Conservation (phyloP, 2,797 vertebrate species). For the Falco naumanni region DNA sequence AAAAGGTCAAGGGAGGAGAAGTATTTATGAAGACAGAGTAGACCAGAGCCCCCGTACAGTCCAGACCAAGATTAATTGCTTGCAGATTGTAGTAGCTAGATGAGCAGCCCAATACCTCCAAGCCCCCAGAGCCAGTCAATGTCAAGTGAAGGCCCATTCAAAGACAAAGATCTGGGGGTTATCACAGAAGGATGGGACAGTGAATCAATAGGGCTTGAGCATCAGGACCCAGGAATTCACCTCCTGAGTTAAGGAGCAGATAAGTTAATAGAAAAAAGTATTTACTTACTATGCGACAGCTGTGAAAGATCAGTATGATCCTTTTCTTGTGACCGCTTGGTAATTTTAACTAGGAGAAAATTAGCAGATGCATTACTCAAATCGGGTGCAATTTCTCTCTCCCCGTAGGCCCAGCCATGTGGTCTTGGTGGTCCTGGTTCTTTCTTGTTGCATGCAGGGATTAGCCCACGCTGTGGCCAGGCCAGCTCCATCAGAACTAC, state of each 20-base stretch:
- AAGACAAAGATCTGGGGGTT: background rate
- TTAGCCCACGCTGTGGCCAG: background rate
- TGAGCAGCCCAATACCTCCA: background rate
- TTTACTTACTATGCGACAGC: background rate
- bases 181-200: background rate
- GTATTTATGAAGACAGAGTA: background rate
- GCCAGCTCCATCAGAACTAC: background rate
- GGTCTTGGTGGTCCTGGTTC: background rate
- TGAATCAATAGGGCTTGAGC: background rate
- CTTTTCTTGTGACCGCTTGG: background rate
- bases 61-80: background rate
- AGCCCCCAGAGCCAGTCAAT: background rate
- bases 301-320: background rate
- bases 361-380: background rate
- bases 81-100: background rate
- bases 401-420: background rate
- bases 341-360: background rate
- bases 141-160: background rate
- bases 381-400: background rate
- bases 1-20: conserved; percentile 3
- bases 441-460: background rate
- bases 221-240: background rate
- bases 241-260: background rate
- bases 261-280: background rate
- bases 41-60: background rate